Percentiles rank a stretch among this genome's conserved stretches.
Conservation (phyloP, 2,797 vertebrate genomes). For the Prionace glauca region DNA sequence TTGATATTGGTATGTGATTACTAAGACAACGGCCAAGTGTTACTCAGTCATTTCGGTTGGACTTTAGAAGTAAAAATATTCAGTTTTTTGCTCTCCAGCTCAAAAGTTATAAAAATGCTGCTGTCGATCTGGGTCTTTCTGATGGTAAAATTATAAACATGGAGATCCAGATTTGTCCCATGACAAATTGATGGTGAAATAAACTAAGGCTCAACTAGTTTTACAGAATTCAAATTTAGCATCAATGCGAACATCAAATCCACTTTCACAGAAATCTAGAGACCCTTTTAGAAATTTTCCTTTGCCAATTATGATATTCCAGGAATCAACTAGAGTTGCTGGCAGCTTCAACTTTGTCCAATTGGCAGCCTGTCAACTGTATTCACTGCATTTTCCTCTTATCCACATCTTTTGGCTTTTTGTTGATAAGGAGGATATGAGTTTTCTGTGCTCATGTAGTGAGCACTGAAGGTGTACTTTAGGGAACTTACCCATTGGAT, state of each 20-base stretch:
- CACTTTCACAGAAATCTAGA: conserved; percentile 3
- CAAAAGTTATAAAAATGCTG: neutral
- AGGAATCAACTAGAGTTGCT: neutral
- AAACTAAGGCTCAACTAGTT: neutral
- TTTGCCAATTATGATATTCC: conserved; percentile 22
- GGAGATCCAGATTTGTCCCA: neutral
- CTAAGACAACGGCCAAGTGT: neutral
- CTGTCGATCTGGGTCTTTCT: neutral
- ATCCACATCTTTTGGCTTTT: neutral
- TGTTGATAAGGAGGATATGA: conserved; percentile 1
- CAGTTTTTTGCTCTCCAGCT: neutral
- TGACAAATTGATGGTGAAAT: conserved; percentile 13
- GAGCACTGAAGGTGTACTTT: neutral
- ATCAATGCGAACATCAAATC: neutral
- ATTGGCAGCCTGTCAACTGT: neutral
- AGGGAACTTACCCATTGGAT: neutral
- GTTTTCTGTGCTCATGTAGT: neutral
- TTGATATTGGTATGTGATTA: neutral
- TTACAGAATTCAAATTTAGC: neutral
- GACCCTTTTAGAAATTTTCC: neutral
- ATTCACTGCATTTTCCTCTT: neutral
- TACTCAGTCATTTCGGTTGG: neutral
- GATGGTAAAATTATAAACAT: neutral
- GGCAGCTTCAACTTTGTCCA: neutral
- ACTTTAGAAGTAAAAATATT: neutral